Percentiles rank a stretch among this genome's conserved stretches.
Conservation (phyloP, 2,888 invertebrate species). For the Girardia tigrina region DNA sequence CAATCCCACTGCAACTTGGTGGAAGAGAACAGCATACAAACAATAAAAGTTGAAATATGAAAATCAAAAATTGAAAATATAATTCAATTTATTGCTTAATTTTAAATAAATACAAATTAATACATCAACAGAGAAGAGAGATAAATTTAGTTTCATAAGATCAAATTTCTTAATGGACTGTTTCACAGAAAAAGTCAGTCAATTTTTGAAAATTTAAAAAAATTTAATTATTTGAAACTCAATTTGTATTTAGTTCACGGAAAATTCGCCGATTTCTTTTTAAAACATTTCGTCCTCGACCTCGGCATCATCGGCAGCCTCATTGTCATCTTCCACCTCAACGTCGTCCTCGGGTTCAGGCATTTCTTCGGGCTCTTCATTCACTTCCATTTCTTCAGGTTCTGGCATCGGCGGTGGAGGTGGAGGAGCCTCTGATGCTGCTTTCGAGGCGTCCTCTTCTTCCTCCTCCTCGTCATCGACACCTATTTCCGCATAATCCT, state of each 20-base stretch:
- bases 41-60: too few relatives aligned
- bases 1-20: too few relatives aligned
- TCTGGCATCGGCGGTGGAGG: neutral
- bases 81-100: neutral
- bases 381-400: neutral
- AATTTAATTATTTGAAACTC: neutral
- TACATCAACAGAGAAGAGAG: neutral
- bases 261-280: neutral
- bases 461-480: constrained; percentile 39
- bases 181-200: neutral
- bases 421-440: neutral
- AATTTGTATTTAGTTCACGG: neutral
- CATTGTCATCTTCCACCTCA: neutral
- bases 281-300: neutral
- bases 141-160: neutral
- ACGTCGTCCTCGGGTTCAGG: neutral
- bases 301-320: neutral
- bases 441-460: constrained; percentile 9
- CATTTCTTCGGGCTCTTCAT: neutral
- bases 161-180: neutral
- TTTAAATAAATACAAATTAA: neutral
- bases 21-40: too few relatives aligned
- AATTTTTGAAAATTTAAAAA: neutral
- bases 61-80: too few relatives aligned
- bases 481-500: constrained; percentile 52